A percentile compares a stretch with the other conserved stretches of the same genome.
phyloP scores from a whole-genome alignment of 2,113 vertebrate genomes.

The Ameiurus melas region DNA sequence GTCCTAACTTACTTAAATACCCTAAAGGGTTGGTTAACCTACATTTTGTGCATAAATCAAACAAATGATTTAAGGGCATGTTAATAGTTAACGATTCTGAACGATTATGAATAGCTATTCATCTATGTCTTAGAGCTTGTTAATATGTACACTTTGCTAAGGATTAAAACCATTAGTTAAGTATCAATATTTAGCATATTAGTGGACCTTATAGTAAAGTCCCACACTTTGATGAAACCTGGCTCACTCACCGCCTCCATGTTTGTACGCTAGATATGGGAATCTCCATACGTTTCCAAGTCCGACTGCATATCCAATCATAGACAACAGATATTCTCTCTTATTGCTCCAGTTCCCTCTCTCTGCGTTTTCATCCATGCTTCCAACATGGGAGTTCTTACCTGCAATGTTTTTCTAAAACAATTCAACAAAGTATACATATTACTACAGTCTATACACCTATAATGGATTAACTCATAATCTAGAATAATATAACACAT shows the following conservation, averaged over 20 bases:
- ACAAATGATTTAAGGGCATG: neutral
- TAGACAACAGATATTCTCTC: conserved; percentile 89
- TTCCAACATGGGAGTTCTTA: conserved; percentile 52
- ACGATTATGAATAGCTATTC: neutral
- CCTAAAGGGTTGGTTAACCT: neutral
- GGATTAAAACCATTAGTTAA: neutral
- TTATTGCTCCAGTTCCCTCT: conserved; percentile 93
- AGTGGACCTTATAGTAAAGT: neutral
- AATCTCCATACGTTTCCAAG: conserved; percentile 96
- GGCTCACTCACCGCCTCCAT: conserved; percentile 83
- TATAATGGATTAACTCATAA: neutral
- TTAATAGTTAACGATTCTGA: neutral
- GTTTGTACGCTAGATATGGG: conserved; percentile 90
- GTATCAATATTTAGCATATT: neutral
- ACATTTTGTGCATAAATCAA: neutral
- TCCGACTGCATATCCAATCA: conserved; percentile 93
- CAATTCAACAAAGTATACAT: neutral
- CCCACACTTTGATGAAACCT: neutral
- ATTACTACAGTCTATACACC: neutral
- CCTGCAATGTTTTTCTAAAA: conserved; percentile 48
- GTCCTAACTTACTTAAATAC: neutral
- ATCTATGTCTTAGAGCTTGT: neutral
- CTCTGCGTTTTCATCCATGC: conserved; percentile 73
- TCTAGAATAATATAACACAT: neutral
- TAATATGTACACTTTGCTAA: neutral